Base-by-base conservation (phyloP, 1,140 invertebrate species). In the Cheumatopsyche charites region DNA sequence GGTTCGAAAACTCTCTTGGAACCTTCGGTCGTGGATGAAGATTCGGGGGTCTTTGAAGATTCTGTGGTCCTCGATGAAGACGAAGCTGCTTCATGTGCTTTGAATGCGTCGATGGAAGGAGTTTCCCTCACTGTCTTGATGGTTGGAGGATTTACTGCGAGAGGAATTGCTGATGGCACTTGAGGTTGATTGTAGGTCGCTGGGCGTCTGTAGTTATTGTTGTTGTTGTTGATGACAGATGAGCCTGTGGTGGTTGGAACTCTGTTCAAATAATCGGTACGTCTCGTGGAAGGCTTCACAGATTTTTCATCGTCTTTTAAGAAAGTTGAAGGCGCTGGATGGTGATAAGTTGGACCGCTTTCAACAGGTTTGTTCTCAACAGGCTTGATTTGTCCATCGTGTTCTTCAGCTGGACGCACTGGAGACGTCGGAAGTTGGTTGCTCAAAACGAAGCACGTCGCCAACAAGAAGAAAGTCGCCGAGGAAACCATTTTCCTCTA, bases 351-450 rank as follows among this genome's bases (percentile, higher is more conserved):
- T 5, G n/a, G 5, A 19, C 23, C 17, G 41, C 12, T 2, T 13
- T 17, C 23, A n/a, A 1, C 4, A 58, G 15, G 7, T 4, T 21
- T 58, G 17, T 23, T 25, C 7, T 6, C 26, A 13, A n/a, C 0
- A 41, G 63, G 42, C 3, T 45, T 43, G 25, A 11, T 0, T 17
- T 11, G 5, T 41, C 13, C 4, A 4, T 63, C 29, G 11, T 17
- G 15, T 42, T 63, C 17, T 26, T 58, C 7, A 47, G 36, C 12
- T 1, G 63, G 21, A 17, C 15, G 17, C 1, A 21, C 7, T 21
- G n/a, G 6, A 45, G 63, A 21, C 21, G 47, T 45, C 11, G 68
- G 68, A 11, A 62, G 15, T 62, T 70, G 68, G 7, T 70, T 52
- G 17, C 15, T 45, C 1, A 13, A 6, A 6, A 42, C 66, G 17